Conservation (phyloP, 2,888 invertebrate genomes). For the Orthonevra nobilis region DNA sequence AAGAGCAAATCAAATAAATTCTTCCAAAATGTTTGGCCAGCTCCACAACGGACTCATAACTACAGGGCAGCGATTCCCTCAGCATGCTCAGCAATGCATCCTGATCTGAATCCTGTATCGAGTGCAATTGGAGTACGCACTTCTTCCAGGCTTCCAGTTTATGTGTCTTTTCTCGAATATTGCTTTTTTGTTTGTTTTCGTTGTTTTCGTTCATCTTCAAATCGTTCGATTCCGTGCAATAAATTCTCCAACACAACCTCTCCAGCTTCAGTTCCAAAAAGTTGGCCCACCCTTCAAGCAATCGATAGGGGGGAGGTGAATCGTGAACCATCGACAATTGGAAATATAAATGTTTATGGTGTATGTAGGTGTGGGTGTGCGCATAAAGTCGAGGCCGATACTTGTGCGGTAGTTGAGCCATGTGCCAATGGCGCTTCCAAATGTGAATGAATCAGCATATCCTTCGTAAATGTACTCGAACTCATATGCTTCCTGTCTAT, state of each 20-base stretch:
- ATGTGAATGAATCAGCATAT: slow-evolving; percentile 52
- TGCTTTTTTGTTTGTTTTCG: slow-evolving; percentile 28
- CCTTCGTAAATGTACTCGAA: slow-evolving; percentile 27
- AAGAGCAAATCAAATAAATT: too few relatives aligned
- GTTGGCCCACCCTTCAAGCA: neutral
- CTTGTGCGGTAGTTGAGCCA: neutral
- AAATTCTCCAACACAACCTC: slow-evolving; percentile 12
- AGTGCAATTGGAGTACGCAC: too few relatives aligned
- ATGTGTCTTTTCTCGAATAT: too few relatives aligned
- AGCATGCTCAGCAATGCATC: too few relatives aligned
- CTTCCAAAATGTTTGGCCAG: too few relatives aligned
- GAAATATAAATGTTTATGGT: slow-evolving; percentile 5
- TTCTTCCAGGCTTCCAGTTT: too few relatives aligned
- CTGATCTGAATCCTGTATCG: too few relatives aligned
- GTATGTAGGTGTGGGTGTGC: neutral
- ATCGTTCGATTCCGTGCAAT: slow-evolving; percentile 26
- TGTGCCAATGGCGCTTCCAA: slow-evolving; percentile 15
- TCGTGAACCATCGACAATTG: slow-evolving; percentile 19
- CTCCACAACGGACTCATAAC: too few relatives aligned
- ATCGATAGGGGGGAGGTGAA: neutral
- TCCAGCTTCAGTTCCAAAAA: neutral
- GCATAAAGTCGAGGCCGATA: too few relatives aligned
- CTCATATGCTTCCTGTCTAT: slow-evolving; percentile 22
- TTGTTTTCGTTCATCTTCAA: neutral
- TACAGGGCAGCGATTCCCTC: too few relatives aligned